A percentile compares a stretch with the other conserved stretches of the same genome.
Conservation (phyloP, 1,140 invertebrate species). For the Argopecten irradians region DNA sequence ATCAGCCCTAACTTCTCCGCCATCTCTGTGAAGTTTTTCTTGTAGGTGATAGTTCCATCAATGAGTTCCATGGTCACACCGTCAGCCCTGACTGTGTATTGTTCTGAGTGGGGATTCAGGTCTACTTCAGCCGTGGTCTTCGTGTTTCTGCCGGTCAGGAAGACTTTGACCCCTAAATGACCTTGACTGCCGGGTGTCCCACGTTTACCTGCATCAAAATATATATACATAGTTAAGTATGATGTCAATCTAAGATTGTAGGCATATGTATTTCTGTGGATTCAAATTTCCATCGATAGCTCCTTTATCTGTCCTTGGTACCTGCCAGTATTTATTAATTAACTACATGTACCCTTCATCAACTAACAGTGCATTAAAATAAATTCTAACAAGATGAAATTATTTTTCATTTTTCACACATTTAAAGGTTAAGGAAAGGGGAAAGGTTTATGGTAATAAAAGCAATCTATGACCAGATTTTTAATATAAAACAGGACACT, state of each 20-base stretch:
- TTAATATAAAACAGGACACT: no score
- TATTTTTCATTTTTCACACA: no score
- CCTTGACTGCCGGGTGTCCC: slow-evolving; percentile 37
- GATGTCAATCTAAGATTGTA: not conserved
- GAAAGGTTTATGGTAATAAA: no score
- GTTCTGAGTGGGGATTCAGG: slow-evolving; percentile 32
- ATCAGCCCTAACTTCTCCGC: slow-evolving; percentile 69
- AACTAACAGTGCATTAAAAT: no score
- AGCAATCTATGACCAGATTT: no score
- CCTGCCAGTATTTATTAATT: no score
- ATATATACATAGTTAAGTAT: not conserved
- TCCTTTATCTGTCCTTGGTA: not conserved
- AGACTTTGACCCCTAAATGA: slow-evolving; percentile 40
- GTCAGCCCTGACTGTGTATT: slow-evolving; percentile 37
- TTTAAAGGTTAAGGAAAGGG: no score
- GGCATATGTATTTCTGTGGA: not conserved
- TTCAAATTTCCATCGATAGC: not conserved
- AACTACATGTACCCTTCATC: no score
- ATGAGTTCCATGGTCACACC: slow-evolving; percentile 42
- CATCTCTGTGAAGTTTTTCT: slow-evolving; percentile 54
- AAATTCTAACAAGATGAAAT: no score
- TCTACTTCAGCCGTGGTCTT: slow-evolving; percentile 42
- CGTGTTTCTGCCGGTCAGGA: not conserved
- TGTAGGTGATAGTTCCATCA: slow-evolving; percentile 36
- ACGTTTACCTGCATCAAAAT: not conserved